Evolutionary conservation across 53 echinoderm and acorn worm genomes (phyloP).

Genomic region (Antedon mediterranea): DNA sequence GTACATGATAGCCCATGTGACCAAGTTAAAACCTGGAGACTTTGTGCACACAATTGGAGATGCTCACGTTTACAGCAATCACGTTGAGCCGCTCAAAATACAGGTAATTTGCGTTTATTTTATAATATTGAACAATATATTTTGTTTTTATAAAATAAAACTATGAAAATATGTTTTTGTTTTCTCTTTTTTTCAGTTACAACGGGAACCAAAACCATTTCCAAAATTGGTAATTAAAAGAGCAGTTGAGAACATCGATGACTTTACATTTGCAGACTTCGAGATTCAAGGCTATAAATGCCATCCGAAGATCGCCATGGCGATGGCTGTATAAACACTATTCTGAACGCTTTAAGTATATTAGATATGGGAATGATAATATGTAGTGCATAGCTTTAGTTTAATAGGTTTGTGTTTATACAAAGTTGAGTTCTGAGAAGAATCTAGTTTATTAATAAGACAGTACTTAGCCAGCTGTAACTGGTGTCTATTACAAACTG

Average conservation of each 20-base stretch:
- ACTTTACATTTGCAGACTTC: slow-evolving; percentile 90
- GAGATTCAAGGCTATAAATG: slow-evolving; percentile 70
- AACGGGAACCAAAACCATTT: slow-evolving; percentile 62
- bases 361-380: too few relatives aligned
- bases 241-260: slow-evolving; percentile 73
- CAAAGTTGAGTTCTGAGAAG: too few relatives aligned
- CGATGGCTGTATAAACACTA: slow-evolving; percentile 69
- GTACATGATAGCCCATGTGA: slow-evolving; percentile 95
- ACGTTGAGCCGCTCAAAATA: slow-evolving; percentile 58
- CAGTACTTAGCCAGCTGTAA: too few relatives aligned
- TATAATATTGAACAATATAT: too few relatives aligned
- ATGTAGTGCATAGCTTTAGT: too few relatives aligned
- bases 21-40: slow-evolving; percentile 72
- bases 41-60: slow-evolving; percentile 91
- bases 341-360: too few relatives aligned
- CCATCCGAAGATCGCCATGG: slow-evolving; percentile 89
- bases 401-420: too few relatives aligned
- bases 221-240: slow-evolving; percentile 70
- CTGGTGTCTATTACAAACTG: too few relatives aligned
- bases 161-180: too few relatives aligned
- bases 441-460: too few relatives aligned
- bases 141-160: too few relatives aligned
- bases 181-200: slow-evolving; percentile 28
- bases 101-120: too few relatives aligned
- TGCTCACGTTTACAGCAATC: slow-evolving; percentile 83